These are phyloP conservation scores for Halocaridina rubra DNA, from an alignment of 2,888 invertebrate genomes.

Conservation along the genomic window DNA sequence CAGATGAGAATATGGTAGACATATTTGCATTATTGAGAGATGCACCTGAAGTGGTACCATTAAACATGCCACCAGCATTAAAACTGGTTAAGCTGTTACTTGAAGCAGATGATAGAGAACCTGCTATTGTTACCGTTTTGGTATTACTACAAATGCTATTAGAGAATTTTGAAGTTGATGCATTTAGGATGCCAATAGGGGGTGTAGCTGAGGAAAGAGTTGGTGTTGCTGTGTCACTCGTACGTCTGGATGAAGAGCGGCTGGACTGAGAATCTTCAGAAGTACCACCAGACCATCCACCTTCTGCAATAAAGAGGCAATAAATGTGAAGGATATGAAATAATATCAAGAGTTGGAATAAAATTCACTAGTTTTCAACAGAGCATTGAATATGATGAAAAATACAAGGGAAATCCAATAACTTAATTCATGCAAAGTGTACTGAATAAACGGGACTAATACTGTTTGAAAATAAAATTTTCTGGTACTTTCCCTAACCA, in stretches of 20 bases:
- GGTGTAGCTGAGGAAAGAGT: conserved; percentile 18
- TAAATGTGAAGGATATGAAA: too few species aligned
- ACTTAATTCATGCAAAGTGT: too few species aligned
- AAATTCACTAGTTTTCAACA: too few species aligned
- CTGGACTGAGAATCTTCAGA: conserved; percentile 55
- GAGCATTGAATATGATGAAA: too few species aligned
- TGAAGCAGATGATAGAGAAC: background rate
- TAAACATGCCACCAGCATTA: background rate
- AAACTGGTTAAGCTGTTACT: background rate
- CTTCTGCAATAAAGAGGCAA: conserved; percentile 34
- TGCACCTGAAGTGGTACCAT: background rate
- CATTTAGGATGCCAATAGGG: background rate
- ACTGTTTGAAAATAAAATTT: too few species aligned
- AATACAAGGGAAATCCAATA: too few species aligned
- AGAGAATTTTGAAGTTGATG: background rate
- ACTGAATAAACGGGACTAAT: too few species aligned
- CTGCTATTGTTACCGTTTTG: conserved; percentile 1
- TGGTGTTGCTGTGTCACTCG: conserved; percentile 52
- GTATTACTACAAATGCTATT: background rate
- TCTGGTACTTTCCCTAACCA: too few species aligned
- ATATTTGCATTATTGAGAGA: background rate
- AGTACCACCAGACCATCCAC: conserved; percentile 44
- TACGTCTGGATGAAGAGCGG: conserved; percentile 42
- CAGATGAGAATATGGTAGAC: background rate
- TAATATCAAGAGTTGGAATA: too few species aligned